These are phyloP conservation scores for Horisme vitalbata DNA, from an alignment of 2,888 invertebrate genomes.

Conservation along the genomic window DNA sequence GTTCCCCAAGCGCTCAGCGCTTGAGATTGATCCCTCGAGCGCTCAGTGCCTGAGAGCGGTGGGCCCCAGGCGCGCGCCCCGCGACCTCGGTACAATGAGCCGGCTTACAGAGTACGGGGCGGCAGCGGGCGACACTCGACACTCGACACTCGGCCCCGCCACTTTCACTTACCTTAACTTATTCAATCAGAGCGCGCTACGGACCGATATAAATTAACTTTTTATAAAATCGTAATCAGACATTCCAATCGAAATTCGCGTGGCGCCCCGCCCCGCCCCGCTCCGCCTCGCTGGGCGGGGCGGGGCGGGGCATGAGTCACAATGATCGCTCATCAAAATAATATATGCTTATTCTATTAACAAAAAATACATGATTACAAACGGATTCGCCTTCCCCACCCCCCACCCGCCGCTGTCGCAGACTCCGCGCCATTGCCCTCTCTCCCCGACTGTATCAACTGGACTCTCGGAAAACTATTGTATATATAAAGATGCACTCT, in stretches of 20 bases:
- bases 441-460: no score
- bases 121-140: no score
- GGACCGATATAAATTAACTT: constrained; percentile 13
- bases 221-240: constrained; percentile 20
- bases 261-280: not conserved
- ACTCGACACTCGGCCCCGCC: constrained; percentile 2
- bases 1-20: no score
- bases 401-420: no score
- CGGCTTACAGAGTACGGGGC: no score
- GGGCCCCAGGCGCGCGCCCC: no score
- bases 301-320: not conserved
- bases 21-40: no score
- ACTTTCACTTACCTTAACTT: constrained; percentile 9
- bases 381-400: not conserved
- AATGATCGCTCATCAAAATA: constrained; percentile 2
- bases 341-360: constrained; percentile 23
- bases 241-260: not conserved
- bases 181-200: constrained; percentile 11
- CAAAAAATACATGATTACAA: constrained; percentile 27
- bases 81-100: no score
- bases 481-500: no score
- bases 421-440: no score
- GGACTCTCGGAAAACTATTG: no score
- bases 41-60: no score
- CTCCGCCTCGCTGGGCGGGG: not conserved